phyloP scores from a whole-genome alignment of 1,140 invertebrate species.

The Meloidogyne hapla region DNA sequence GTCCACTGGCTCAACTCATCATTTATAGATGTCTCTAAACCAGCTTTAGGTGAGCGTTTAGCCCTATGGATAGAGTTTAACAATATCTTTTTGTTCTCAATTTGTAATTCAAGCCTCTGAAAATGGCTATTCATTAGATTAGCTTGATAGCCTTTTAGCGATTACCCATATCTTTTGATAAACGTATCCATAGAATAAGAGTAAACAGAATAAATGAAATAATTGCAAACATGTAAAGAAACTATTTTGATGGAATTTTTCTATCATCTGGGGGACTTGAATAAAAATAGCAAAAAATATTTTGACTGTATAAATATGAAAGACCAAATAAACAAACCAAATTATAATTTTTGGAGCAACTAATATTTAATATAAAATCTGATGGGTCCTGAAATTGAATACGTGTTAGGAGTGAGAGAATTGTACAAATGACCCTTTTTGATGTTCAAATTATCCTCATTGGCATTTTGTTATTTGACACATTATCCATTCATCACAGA shows the following conservation, averaged over 20 bases:
- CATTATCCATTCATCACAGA: no score
- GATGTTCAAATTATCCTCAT: no score
- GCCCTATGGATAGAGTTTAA: not conserved
- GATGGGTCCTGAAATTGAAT: not conserved
- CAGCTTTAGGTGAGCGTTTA: not conserved
- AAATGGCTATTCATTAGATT: not conserved
- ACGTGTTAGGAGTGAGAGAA: not conserved
- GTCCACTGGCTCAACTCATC: constrained; percentile 57
- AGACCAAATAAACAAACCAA: not conserved
- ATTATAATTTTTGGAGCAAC: not conserved
- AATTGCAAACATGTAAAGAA: constrained; percentile 9
- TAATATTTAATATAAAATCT: not conserved
- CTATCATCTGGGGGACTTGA: not conserved
- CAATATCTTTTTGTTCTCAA: constrained; percentile 7
- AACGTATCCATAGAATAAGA: constrained; percentile 18
- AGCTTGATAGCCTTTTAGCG: not conserved
- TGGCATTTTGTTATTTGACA: no score
- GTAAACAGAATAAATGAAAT: constrained; percentile 13
- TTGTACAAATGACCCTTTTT: no score
- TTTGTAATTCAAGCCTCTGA: constrained; percentile 4
- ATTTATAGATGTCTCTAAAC: constrained; percentile 10
- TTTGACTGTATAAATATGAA: not conserved
- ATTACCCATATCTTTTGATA: constrained; percentile 22
- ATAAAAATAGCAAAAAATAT: not conserved
- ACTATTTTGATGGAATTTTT: not conserved